Evolutionary conservation across 2,113 vertebrate species (phyloP).

Genomic region (Bufo gargarizans): DNA sequence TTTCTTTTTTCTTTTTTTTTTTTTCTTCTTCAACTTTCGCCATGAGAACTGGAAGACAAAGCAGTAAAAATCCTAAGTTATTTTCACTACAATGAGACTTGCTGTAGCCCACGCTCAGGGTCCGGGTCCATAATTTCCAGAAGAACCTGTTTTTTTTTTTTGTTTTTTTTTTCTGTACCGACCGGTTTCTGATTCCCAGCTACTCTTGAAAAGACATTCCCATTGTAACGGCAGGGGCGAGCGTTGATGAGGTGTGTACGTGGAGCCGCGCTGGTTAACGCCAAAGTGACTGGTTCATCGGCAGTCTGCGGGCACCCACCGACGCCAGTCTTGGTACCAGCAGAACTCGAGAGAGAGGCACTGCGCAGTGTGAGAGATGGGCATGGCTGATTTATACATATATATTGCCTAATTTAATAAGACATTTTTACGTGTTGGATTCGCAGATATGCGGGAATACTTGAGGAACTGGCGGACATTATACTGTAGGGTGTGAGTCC

Average conservation of each 20-base stretch:
- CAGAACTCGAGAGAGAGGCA: background rate
- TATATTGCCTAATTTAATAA: background rate
- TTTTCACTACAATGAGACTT: conserved; percentile 25
- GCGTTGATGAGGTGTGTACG: background rate
- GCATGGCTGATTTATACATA: background rate
- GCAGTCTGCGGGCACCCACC: background rate
- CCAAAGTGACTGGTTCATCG: background rate
- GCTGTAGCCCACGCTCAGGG: conserved; percentile 11
- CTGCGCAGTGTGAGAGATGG: background rate
- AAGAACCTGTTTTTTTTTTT: background rate
- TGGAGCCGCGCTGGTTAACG: background rate
- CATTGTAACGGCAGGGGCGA: background rate
- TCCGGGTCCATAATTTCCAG: conserved; percentile 17
- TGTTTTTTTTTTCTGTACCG: background rate
- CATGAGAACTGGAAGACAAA: background rate
- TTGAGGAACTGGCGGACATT: background rate
- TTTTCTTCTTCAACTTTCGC: background rate
- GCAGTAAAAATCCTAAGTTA: conserved; percentile 9
- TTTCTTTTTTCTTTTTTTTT: background rate
- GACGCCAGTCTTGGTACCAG: background rate
- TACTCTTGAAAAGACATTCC: background rate
- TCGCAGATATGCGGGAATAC: background rate
- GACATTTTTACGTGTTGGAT: conserved; percentile 15
- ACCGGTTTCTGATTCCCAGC: background rate
- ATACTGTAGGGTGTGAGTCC: background rate